Conservation (phyloP, 1,140 invertebrate genomes). For the Anoplolepis gracilipes region DNA sequence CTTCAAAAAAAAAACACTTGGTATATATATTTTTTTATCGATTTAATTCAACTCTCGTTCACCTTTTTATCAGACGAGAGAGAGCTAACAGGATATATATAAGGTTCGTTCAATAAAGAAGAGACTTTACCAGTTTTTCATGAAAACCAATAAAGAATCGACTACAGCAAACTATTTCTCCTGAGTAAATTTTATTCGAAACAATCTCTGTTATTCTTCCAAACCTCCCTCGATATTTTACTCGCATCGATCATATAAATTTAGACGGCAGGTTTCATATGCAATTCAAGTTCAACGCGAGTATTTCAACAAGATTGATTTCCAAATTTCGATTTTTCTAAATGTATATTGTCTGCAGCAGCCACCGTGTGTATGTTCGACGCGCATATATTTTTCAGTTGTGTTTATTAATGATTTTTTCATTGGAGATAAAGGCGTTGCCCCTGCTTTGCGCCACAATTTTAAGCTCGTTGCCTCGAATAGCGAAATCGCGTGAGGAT, state of each 20-base stretch:
- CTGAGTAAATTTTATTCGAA: constrained; percentile 31
- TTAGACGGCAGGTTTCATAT: constrained; percentile 18
- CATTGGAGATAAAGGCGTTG: constrained; percentile 10
- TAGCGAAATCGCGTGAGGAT: constrained; percentile 58
- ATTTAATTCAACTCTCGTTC: constrained; percentile 10
- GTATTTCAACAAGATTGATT: not conserved
- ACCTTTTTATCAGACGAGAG: not conserved
- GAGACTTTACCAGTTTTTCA: not conserved
- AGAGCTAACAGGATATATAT: not conserved
- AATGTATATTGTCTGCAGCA: not conserved
- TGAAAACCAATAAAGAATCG: constrained; percentile 5
- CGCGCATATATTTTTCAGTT: not conserved
- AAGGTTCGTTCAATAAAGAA: constrained; percentile 6
- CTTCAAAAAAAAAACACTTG: not conserved
- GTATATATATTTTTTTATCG: not conserved
- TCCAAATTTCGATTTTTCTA: not conserved
- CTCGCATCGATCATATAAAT: constrained; percentile 27
- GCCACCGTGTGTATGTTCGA: not conserved
- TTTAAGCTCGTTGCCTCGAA: constrained; percentile 40
- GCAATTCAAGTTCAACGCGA: constrained; percentile 13
- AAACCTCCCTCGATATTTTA: not conserved
- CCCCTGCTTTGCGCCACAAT: not conserved
- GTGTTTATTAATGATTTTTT: constrained; percentile 47
- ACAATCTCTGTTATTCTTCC: constrained; percentile 10
- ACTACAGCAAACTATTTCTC: constrained; percentile 5